Base-by-base conservation (phyloP, 2,888 invertebrate species). In the Diarsia brunnea region DNA sequence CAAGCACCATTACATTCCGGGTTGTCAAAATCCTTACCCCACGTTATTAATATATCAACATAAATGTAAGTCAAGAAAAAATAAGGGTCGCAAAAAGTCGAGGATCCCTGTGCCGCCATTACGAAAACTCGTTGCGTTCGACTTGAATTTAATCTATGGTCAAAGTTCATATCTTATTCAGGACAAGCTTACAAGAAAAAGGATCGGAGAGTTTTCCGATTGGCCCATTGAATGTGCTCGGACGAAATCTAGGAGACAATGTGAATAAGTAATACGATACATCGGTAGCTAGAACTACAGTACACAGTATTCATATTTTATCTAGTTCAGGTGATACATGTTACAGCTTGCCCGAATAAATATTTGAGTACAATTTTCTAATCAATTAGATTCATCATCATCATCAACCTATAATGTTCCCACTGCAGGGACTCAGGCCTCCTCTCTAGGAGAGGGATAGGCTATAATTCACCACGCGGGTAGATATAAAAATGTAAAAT, bases 161-260 rank as follows among this genome's bases (percentile, higher is more conserved):
- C 60, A 64, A 75, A 80, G 79, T 85, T 77, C 68, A 76, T 87
- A 68, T 82, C 24, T 85, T 75, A 86, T 82, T 82, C 76, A 86
- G 55, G 49, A 53, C 27, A n/a, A 55, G 19, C 70, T 63, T 51
- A 60, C 64, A 82, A 51, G 64, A 61, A 60, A 58, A 55, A 70
- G 47, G 61, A 73, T 64, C 68, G 69, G 21, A 53, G 71, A 84
- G 61, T 66, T 86, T 69, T 45, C 64, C 58, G 53, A 77, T 79
- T 73, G 70, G 64, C 27, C 55, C 21, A 69, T 82, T 82, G 5
- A 58, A 60, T 75, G 58, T 72, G 45, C 27, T 47, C 53, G 31
- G 19, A 64, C n/a, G n/a, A 70, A 71, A 70, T 68, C 71, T 38
- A 45, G 60, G 69, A 61, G 85, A 72, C 78, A 69, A 61, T 27